phyloP scores from a whole-genome alignment of 2,888 invertebrate genomes.

The Ophraella communa region DNA sequence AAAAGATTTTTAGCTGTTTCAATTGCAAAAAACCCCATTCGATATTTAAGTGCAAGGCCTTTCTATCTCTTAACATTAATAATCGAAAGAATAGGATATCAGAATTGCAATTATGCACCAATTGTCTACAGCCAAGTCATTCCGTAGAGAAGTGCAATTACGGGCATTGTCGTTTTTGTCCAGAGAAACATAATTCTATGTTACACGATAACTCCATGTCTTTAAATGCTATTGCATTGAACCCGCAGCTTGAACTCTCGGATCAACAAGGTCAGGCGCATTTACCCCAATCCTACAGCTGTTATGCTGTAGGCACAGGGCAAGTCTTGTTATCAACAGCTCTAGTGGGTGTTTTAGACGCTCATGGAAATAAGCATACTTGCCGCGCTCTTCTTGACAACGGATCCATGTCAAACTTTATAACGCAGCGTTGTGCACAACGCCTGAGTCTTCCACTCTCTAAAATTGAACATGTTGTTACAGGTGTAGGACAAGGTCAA shows the following conservation, averaged over 20 bases:
- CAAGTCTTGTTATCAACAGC: slow-evolving; percentile 18
- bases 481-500: neutral
- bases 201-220: neutral
- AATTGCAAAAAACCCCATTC: no score
- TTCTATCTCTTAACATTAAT: neutral
- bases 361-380: no score
- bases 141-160: neutral
- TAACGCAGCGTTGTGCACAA: no score
- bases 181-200: no score
- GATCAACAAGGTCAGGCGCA: neutral
- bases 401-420: no score
- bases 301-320: neutral
- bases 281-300: neutral
- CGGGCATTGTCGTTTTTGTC: neutral
- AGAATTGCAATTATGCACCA: neutral
- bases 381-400: slow-evolving; percentile 15
- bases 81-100: neutral
- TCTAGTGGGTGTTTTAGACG: neutral
- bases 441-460: neutral
- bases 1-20: no score
- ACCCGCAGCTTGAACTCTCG: neutral
- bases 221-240: neutral
- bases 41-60: neutral
- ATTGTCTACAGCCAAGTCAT: neutral
- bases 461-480: neutral